These are phyloP conservation scores for Camptogramma bilineatum DNA, from an alignment of 2,888 invertebrate genomes.

Conservation along the genomic window DNA sequence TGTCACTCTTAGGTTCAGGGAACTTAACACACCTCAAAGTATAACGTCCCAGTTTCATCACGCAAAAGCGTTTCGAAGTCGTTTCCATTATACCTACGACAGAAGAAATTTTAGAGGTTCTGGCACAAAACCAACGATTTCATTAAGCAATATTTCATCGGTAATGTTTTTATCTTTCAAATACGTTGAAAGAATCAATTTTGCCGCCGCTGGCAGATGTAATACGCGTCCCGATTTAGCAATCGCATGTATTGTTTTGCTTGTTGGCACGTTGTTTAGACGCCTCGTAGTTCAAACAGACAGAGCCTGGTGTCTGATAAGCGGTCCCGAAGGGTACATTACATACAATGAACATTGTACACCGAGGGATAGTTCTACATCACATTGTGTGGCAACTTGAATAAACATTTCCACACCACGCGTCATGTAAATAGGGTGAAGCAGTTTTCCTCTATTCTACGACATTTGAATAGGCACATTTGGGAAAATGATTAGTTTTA, in stretches of 20 bases:
- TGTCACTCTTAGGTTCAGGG: conserved; percentile 2
- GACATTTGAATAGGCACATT: conserved; percentile 28
- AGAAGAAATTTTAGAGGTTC: conserved; percentile 48
- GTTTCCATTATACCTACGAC: conserved; percentile 53
- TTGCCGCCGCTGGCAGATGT: conserved; percentile 41
- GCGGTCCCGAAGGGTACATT: conserved; percentile 53
- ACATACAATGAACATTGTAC: conserved; percentile 45
- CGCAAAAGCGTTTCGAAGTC: conserved; percentile 46
- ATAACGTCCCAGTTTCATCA: conserved; percentile 36
- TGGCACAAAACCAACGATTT: conserved; percentile 60
- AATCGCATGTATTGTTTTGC: conserved; percentile 61
- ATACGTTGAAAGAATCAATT: conserved; percentile 37
- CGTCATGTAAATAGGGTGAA: conserved; percentile 23
- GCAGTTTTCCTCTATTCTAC: conserved; percentile 32
- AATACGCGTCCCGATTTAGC: conserved; percentile 54
- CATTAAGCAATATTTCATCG: conserved; percentile 37
- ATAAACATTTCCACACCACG: conserved; percentile 33
- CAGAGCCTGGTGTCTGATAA: conserved; percentile 64
- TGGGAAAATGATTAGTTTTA: conserved; percentile 15
- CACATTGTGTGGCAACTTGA: conserved; percentile 43
- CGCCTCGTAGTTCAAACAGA: conserved; percentile 64
- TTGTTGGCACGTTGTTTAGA: conserved; percentile 61
- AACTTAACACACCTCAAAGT: conserved; percentile 8
- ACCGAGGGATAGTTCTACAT: conserved; percentile 45
- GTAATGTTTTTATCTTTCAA: conserved; percentile 35